phyloP scores from a whole-genome alignment of 2,113 vertebrate genomes.

The Otolemur garnettii region DNA sequence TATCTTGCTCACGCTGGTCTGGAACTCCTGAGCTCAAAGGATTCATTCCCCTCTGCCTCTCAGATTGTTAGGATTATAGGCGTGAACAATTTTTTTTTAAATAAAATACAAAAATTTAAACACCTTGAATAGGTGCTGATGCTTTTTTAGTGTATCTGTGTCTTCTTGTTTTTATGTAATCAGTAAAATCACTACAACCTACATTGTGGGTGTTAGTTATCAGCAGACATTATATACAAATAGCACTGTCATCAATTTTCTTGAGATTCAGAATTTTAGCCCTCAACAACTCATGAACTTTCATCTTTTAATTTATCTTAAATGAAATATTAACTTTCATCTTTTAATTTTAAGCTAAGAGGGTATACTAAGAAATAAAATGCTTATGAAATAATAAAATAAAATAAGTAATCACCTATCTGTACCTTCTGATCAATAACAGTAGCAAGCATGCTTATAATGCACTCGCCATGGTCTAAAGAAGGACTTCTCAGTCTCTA shows the following conservation, averaged over 20 bases:
- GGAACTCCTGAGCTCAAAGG: too few species aligned
- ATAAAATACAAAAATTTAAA: background rate
- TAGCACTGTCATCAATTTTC: background rate
- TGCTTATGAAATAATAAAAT: background rate
- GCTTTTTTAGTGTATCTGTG: background rate
- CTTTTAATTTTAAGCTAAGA: background rate
- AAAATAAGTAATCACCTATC: background rate
- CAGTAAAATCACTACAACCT: background rate
- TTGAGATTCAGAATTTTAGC: background rate
- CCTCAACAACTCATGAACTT: background rate
- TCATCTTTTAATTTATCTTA: too few species aligned
- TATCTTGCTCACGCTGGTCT: too few species aligned
- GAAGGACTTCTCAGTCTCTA: background rate
- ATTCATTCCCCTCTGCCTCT: too few species aligned
- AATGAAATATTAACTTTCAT: too few species aligned
- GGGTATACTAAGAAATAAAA: background rate
- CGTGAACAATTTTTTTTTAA: background rate
- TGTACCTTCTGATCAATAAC: background rate
- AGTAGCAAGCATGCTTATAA: background rate
- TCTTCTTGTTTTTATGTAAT: conserved; percentile 28
- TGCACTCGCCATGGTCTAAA: background rate
- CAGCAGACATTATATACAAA: background rate
- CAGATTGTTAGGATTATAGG: too few species aligned
- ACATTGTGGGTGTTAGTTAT: background rate
- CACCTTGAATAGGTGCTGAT: background rate